Evolutionary conservation across 2,888 invertebrate genomes (phyloP).

Genomic region (Scaptodrosophila latifasciaeformis): DNA sequence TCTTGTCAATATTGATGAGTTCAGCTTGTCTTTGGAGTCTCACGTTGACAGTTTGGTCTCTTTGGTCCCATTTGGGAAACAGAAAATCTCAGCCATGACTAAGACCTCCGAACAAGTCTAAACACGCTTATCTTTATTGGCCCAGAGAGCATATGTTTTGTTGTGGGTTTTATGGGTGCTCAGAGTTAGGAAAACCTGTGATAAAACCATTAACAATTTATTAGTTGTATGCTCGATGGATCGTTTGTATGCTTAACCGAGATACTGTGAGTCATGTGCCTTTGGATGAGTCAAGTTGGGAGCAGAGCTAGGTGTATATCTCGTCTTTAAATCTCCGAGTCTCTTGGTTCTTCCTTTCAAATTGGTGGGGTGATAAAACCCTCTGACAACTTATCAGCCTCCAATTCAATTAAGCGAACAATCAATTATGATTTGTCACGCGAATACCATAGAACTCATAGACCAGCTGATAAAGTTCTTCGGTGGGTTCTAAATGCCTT

Average conservation of each 20-base stretch:
- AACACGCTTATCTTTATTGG: conserved; percentile 47
- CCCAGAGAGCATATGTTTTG: conserved; percentile 5
- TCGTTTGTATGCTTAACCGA: conserved; percentile 30
- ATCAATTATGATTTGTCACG: conserved; percentile 71
- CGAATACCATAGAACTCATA: conserved; percentile 39
- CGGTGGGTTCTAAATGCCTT: conserved; percentile 8
- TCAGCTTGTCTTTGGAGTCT: conserved; percentile 57
- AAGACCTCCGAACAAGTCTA: conserved; percentile 40
- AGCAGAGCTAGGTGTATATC: not conserved
- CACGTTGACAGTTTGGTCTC: conserved; percentile 43
- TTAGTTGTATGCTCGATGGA: conserved; percentile 52
- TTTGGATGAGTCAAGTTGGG: conserved; percentile 47
- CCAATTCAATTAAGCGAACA: conserved; percentile 71
- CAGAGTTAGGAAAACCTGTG: conserved; percentile 59
- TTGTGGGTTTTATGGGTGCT: conserved; percentile 28
- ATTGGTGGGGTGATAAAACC: too few species aligned
- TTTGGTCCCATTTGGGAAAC: too few species aligned
- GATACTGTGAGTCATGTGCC: too few species aligned
- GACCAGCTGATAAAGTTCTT: conserved; percentile 2
- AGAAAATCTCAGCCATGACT: not conserved
- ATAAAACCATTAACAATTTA: conserved; percentile 66
- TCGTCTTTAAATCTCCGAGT: conserved; percentile 31
- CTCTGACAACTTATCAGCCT: conserved; percentile 44
- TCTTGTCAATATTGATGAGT: conserved; percentile 60
- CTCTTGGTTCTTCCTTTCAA: conserved; percentile 10